Evolutionary conservation across 2,888 invertebrate genomes (phyloP), one percentile per base, ranked within the genome.

Genomic region (Tanypteryx hageni): DNA sequence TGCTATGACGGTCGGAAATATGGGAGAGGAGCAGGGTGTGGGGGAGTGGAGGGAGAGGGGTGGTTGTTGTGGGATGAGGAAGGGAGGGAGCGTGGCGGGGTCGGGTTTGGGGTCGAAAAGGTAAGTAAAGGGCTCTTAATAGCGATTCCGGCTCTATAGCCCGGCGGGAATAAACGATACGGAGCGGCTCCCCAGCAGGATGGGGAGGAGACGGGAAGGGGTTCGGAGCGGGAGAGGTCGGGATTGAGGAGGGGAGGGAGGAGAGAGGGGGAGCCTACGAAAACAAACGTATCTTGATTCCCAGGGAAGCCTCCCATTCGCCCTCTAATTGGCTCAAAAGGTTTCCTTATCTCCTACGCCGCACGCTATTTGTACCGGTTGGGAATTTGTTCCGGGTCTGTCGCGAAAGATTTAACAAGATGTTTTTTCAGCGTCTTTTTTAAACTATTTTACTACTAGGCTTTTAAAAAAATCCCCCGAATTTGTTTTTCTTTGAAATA

Each of bases 271-370:
- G 68, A 76, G 76, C 76, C 76, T 22, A 76, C 27, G 76, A 76
- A 76, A 76, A 76, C 76, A 76, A 76, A 76, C 76, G 76, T 76
- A 76, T 76, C 76, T 76, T 76, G 76, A 76, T 76, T 76, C 76
- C 76, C 27, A 76, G 76, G 27, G 76, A 76, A 76, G 76, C 76
- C 76, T 76, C 76, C 76, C 76, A 76, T 76, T 76, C 11, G 11
- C 76, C 76, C 7, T 27, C 89, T 89, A 89, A 89, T 89, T 89
- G 89, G 89, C 89, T 89, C 89, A 89, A 89, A 89, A 89, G 44
- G 89, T 44, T 68, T 89, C 89, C 89, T 89, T 89, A 89, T 89
- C 89, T 89, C 68, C 64, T 64, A 27, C 89, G 89, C 89, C 89
- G 16, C 89, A 89, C 64, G 89, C 89, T 89, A 89, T 89, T 89